A percentile compares a stretch with the other conserved stretches of the same genome.
Evolutionary conservation across 2,113 vertebrate genomes (phyloP).

Genomic region (Vulpes vulpes): DNA sequence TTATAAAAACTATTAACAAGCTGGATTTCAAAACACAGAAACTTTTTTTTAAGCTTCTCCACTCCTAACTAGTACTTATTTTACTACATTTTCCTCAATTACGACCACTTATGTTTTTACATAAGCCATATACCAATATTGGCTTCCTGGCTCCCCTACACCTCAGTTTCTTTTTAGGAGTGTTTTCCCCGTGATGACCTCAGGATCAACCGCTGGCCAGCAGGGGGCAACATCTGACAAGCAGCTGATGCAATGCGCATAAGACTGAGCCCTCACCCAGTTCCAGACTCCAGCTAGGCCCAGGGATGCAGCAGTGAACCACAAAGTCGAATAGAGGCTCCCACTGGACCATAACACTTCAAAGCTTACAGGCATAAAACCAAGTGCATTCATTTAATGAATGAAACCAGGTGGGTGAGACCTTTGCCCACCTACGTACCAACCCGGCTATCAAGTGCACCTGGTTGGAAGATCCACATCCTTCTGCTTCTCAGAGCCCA

Average conservation of each 20-base stretch:
- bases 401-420: too few species aligned
- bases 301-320: fast-evolving
- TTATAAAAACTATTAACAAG: not conserved
- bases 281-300: fast-evolving
- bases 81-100: not conserved
- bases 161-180: not conserved
- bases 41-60: not conserved
- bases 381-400: not conserved
- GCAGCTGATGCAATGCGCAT: fast-evolving
- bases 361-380: not conserved
- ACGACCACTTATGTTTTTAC: too few species aligned
- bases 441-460: fast-evolving
- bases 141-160: not conserved
- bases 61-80: not conserved
- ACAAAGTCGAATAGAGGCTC: not conserved
- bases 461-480: fast-evolving
- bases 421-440: not conserved
- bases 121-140: not conserved
- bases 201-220: not conserved
- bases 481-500: not conserved
- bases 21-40: not conserved
- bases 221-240: not conserved
- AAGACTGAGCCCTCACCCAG: fast-evolving
- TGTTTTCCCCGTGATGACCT: fast-evolving
- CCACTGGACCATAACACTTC: not conserved